Evolutionary conservation across 2,888 invertebrate genomes (phyloP).

Genomic region (Erebia ligea): DNA sequence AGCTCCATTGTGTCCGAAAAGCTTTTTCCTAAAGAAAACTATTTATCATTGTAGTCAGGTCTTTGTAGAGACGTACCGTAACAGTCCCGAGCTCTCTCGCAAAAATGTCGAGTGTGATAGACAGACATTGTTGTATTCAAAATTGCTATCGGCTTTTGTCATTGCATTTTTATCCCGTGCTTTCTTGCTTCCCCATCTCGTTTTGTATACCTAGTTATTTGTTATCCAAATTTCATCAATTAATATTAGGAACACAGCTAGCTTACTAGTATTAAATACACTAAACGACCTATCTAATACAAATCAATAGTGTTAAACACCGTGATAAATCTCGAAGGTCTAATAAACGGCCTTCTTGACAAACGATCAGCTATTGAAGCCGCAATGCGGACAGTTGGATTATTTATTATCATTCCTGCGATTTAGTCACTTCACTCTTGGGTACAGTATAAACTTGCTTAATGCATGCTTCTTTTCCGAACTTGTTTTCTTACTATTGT

Average conservation of each 20-base stretch:
- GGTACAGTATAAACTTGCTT: no score
- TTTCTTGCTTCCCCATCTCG: not conserved
- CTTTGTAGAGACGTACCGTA: not conserved
- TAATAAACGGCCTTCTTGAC: not conserved
- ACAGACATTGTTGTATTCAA: not conserved
- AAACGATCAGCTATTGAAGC: not conserved
- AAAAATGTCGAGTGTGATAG: not conserved
- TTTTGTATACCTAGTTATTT: not conserved
- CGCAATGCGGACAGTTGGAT: not conserved
- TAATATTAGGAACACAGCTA: not conserved
- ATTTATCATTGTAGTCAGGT: slow-evolving; percentile 16
- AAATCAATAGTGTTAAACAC: not conserved
- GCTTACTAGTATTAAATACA: not conserved
- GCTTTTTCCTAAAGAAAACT: slow-evolving; percentile 8
- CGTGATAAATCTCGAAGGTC: not conserved
- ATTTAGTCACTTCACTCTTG: not conserved
- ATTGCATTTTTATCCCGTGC: not conserved
- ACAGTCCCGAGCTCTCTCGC: not conserved
- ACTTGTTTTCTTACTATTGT: no score
- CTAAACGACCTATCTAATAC: not conserved
- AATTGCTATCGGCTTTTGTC: not conserved
- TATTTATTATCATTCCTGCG: not conserved
- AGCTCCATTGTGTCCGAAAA: not conserved
- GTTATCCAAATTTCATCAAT: not conserved
- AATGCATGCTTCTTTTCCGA: no score